A percentile compares a stretch with the other conserved stretches of the same genome.
Conservation (phyloP, 2,888 invertebrate genomes). For the Rhagium mordax region DNA sequence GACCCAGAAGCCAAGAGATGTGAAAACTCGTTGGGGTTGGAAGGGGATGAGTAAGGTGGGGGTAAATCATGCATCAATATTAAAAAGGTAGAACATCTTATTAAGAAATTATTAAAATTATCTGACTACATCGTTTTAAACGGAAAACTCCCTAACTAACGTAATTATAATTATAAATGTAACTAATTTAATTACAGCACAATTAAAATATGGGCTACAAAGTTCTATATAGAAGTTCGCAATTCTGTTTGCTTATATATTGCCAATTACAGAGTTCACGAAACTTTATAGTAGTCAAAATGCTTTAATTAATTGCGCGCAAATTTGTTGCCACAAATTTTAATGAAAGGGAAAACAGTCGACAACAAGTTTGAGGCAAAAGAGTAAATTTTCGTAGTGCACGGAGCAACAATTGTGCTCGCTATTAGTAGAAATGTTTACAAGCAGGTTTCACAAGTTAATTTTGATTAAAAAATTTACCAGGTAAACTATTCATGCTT, state of each 20-base stretch:
- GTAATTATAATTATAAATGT: background rate
- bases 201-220: background rate
- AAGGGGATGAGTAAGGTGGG: too few species aligned
- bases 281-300: background rate
- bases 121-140: too few species aligned
- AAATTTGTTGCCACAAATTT: background rate
- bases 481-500: too few species aligned
- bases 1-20: too few species aligned
- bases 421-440: background rate
- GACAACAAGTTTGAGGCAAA: background rate
- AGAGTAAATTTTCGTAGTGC: background rate
- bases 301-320: background rate
- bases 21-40: too few species aligned
- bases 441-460: background rate
- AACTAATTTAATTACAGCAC: background rate
- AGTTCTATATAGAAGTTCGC: background rate
- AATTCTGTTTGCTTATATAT: background rate
- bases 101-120: too few species aligned
- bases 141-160: background rate
- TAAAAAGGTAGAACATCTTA: too few species aligned
- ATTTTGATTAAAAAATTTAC: too few species aligned
- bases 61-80: too few species aligned
- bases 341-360: background rate
- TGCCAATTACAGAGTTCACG: background rate
- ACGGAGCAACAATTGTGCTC: background rate